phyloP scores from a whole-genome alignment of 2,113 vertebrate genomes.

The Chiloscyllium plagiosum region DNA sequence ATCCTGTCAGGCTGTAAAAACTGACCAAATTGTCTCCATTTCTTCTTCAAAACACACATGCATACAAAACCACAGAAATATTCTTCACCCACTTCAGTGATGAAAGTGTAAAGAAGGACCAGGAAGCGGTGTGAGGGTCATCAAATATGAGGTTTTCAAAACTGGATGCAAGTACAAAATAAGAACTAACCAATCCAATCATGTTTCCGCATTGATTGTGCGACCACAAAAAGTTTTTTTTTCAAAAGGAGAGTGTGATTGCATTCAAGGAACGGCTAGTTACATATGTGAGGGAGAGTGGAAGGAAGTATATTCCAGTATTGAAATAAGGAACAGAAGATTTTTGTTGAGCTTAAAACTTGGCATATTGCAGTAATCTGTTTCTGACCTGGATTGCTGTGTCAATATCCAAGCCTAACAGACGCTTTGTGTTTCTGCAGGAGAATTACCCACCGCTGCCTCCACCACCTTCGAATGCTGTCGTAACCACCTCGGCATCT shows the following conservation, averaged over 20 bases:
- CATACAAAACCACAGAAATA: background rate
- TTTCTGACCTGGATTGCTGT: background rate
- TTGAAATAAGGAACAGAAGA: background rate
- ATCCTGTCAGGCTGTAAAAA: background rate
- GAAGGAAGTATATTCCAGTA: background rate
- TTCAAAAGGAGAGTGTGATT: background rate
- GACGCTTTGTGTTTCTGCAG: background rate
- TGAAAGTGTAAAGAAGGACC: background rate
- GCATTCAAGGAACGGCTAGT: background rate
- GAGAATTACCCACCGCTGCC: conserved; percentile 73
- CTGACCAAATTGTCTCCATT: too few species aligned
- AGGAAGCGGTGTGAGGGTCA: background rate
- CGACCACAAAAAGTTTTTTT: background rate
- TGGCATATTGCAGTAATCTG: background rate
- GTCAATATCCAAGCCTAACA: background rate
- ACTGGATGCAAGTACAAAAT: background rate
- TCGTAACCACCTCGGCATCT: conserved; percentile 56
- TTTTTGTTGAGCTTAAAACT: background rate
- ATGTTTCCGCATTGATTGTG: background rate
- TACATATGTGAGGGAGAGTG: background rate
- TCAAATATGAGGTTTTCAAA: background rate
- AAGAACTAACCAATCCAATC: background rate
- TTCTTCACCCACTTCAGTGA: background rate
- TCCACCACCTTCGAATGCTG: conserved; percentile 67
- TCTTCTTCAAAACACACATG: background rate